Evolutionary conservation across 1,140 invertebrate genomes (phyloP).

Genomic region (Magallana gigas): DNA sequence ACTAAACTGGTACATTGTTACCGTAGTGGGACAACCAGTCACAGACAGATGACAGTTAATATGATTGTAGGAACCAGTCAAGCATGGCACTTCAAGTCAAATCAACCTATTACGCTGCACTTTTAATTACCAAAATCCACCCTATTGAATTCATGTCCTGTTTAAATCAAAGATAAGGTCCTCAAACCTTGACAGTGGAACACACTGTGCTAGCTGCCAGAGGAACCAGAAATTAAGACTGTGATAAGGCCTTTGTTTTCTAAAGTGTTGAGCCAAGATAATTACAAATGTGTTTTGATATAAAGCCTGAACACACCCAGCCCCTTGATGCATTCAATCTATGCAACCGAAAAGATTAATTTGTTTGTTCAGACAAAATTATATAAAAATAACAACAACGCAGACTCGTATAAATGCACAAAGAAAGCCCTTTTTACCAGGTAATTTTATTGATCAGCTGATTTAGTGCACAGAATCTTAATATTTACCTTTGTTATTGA

Average conservation of each 20-base stretch:
- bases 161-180: constrained; percentile 26
- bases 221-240: constrained; percentile 20
- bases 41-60: constrained; percentile 18
- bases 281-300: constrained; percentile 34
- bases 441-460: constrained; percentile 29
- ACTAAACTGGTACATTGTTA: constrained; percentile 28
- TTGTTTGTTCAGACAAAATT: constrained; percentile 11
- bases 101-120: constrained; percentile 33
- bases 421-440: not conserved
- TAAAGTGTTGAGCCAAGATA: constrained; percentile 24
- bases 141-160: constrained; percentile 35
- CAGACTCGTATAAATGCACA: not conserved
- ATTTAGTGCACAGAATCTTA: not conserved
- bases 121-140: constrained; percentile 35
- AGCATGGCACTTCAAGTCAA: constrained; percentile 12
- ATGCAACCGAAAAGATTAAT: constrained; percentile 2
- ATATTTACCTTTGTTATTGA: constrained; percentile 32
- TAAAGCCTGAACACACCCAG: constrained; percentile 15
- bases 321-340: not conserved
- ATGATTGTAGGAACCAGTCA: constrained; percentile 25
- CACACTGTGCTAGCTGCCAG: constrained; percentile 2
- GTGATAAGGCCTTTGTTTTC: constrained; percentile 33
- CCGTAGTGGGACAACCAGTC: not conserved
- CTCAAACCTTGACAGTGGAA: constrained; percentile 15
- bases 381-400: not conserved